Evolutionary conservation across 2,888 invertebrate genomes (phyloP).

Genomic region (Poecilobothrus nobilitatus): DNA sequence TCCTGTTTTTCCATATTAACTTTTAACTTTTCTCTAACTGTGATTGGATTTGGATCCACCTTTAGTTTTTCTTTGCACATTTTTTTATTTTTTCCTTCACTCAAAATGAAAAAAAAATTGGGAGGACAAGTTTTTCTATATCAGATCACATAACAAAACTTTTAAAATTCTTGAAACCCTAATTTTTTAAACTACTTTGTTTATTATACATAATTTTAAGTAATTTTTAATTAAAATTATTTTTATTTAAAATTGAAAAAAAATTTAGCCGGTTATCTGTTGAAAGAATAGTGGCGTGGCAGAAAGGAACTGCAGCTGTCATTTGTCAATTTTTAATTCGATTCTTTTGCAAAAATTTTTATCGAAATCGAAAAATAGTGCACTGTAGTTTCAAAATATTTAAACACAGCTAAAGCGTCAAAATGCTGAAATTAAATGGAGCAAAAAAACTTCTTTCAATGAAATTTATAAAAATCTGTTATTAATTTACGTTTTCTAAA

Average conservation of each 20-base stretch:
- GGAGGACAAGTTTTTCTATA: too few species aligned
- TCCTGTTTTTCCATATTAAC: constrained; percentile 70
- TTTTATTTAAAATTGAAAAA: neutral
- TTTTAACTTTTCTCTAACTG: constrained; percentile 28
- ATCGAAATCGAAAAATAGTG: too few species aligned
- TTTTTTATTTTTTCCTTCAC: neutral
- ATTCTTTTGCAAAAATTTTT: too few species aligned
- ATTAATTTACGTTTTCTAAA: too few species aligned
- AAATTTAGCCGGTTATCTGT: neutral
- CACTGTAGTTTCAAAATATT: too few species aligned
- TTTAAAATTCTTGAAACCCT: neutral
- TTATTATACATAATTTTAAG: neutral
- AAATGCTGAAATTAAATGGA: too few species aligned
- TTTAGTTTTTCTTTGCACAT: neutral
- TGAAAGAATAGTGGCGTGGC: neutral
- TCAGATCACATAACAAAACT: neutral
- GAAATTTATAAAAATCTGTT: too few species aligned
- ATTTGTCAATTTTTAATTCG: too few species aligned
- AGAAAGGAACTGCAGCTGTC: neutral
- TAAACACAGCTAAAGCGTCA: too few species aligned
- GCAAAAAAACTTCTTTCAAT: too few species aligned
- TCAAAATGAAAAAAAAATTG: neutral
- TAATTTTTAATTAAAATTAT: neutral
- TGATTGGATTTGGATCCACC: neutral
- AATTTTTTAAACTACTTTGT: neutral